phyloP scores from a whole-genome alignment of 2,888 invertebrate genomes.

The Anthophora plumipes region DNA sequence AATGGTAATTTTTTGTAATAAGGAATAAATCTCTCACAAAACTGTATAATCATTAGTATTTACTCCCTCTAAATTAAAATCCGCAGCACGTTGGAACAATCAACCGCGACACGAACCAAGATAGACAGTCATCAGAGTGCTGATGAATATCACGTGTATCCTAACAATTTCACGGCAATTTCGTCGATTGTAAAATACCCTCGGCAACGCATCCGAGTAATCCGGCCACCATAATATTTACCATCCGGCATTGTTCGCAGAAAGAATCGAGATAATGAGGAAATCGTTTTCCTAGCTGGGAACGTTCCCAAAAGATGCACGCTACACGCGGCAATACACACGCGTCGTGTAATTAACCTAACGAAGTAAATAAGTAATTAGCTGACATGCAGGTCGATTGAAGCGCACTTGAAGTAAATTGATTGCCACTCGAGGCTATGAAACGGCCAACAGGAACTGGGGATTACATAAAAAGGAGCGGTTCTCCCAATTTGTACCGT shows the following conservation, averaged over 20 bases:
- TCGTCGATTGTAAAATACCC: conserved; percentile 23
- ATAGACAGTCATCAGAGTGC: not conserved
- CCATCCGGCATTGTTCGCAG: conserved; percentile 9
- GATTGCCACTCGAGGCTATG: not conserved
- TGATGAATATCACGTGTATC: conserved; percentile 11
- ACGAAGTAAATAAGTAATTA: conserved; percentile 45
- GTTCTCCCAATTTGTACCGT: conserved; percentile 36
- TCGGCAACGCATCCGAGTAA: not conserved
- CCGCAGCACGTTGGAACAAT: not conserved
- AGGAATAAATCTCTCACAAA: not conserved
- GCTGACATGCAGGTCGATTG: conserved; percentile 11
- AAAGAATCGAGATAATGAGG: conserved; percentile 9
- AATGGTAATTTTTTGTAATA: not conserved
- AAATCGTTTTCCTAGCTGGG: conserved; percentile 26
- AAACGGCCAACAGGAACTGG: conserved; percentile 25
- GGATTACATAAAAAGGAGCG: conserved; percentile 46
- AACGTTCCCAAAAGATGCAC: conserved; percentile 31
- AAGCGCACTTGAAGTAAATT: not conserved
- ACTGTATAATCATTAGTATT: not conserved
- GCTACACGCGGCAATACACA: not conserved
- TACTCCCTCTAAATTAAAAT: conserved; percentile 59
- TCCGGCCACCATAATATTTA: conserved; percentile 2
- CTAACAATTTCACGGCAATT: conserved; percentile 31
- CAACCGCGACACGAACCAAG: not conserved
- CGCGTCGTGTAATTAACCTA: conserved; percentile 10